phyloP scores from a whole-genome alignment of 2,113 vertebrate species.

The Loxodonta africana region DNA sequence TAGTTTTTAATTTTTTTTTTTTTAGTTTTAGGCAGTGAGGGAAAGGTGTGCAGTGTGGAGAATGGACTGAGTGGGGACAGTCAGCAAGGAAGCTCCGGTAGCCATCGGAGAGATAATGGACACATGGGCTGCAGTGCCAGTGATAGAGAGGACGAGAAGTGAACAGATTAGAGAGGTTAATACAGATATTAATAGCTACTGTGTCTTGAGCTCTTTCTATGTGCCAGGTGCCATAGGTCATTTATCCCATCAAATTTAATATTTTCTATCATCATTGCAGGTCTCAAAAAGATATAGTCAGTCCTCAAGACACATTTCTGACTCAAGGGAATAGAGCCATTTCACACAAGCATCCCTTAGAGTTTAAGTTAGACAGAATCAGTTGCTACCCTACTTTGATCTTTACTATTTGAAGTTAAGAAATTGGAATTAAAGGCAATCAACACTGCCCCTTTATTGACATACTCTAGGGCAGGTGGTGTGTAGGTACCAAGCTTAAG shows the following conservation, averaged over 20 bases:
- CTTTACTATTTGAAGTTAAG: background rate
- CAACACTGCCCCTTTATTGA: background rate
- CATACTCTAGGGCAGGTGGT: background rate
- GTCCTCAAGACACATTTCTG: background rate
- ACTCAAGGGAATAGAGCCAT: background rate
- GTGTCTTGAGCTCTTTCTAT: background rate
- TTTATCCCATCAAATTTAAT: background rate
- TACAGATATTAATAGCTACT: background rate
- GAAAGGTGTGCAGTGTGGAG: background rate
- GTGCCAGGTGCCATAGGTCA: background rate
- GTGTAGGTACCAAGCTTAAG: background rate
- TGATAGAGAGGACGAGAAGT: accelerated
- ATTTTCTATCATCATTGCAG: background rate
- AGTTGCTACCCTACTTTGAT: background rate
- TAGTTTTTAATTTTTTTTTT: too few species aligned
- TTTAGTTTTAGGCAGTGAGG: background rate
- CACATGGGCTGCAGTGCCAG: accelerated
- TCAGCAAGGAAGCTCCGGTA: accelerated
- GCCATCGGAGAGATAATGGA: accelerated
- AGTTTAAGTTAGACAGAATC: background rate
- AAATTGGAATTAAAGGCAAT: background rate
- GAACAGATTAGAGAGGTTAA: background rate
- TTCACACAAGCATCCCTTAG: background rate
- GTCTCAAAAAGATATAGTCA: background rate
- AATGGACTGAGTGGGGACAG: background rate